Percentiles rank a stretch among this genome's conserved stretches.
Evolutionary conservation across 2,113 vertebrate genomes (phyloP).

Genomic region (Neogale vison): DNA sequence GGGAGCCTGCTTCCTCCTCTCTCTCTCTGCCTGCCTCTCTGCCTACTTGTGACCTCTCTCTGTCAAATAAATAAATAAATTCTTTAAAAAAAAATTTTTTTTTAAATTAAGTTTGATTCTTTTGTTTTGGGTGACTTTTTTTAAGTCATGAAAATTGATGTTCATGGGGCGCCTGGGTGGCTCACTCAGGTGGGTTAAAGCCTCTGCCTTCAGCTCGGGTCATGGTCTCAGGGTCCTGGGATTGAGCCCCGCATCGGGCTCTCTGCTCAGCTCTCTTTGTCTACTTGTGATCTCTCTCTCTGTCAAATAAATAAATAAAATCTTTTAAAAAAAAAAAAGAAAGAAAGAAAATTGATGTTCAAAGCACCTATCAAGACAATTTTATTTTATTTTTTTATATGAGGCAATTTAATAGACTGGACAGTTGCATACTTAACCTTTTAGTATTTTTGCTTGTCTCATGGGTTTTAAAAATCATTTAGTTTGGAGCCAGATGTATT

Average conservation of each 20-base stretch:
- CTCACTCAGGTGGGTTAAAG: too few species aligned
- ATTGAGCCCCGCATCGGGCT: too few species aligned
- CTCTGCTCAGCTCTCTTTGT: too few species aligned
- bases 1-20: too few species aligned
- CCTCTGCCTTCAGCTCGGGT: too few species aligned
- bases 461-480: slow-evolving; percentile 39
- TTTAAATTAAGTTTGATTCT: neutral
- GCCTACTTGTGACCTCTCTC: too few species aligned
- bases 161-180: neutral
- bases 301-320: too few species aligned
- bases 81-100: neutral
- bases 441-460: neutral
- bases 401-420: neutral
- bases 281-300: too few species aligned
- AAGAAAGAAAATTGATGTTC: neutral
- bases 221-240: too few species aligned
- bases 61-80: too few species aligned
- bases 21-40: too few species aligned
- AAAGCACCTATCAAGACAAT: slow-evolving; percentile 4
- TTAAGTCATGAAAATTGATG: neutral
- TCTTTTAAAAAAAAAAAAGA: neutral
- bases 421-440: neutral
- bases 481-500: slow-evolving; percentile 22
- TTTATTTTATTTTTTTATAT: slow-evolving; percentile 33
- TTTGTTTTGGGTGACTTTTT: slow-evolving; percentile 5